Conservation (phyloP, 2,797 vertebrate species). For the Stomatorhinus walkeri region DNA sequence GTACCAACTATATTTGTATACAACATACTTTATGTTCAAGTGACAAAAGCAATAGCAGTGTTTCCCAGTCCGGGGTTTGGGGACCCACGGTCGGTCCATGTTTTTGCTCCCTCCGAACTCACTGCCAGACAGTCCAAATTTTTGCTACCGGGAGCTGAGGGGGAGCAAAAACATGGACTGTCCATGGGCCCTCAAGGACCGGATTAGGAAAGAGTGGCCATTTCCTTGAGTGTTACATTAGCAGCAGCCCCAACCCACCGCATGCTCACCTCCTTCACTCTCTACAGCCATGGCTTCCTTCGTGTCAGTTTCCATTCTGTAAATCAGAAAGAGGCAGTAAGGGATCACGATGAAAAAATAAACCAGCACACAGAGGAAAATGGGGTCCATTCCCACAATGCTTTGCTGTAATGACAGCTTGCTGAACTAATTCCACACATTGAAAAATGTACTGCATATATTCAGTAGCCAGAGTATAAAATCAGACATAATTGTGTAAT, state of each 20-base stretch:
- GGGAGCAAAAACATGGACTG: neutral
- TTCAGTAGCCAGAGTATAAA: neutral
- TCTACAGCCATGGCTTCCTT: constrained; percentile 42
- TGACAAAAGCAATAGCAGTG: neutral
- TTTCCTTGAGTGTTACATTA: neutral
- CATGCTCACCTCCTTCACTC: constrained; percentile 47
- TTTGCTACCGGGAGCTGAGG: neutral
- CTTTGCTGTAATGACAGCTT: neutral
- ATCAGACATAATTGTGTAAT: neutral
- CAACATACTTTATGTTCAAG: neutral
- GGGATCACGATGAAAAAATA: constrained; percentile 6
- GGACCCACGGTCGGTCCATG: neutral
- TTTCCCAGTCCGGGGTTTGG: neutral
- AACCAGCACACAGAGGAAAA: neutral
- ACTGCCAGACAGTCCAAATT: neutral
- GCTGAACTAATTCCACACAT: neutral
- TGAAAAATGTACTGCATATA: neutral
- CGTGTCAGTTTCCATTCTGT: constrained; percentile 44
- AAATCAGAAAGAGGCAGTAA: constrained; percentile 37
- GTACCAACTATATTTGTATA: neutral
- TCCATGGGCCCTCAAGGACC: neutral
- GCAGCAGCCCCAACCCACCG: neutral
- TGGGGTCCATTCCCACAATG: neutral
- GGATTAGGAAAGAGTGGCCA: neutral
- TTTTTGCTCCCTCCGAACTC: neutral